A percentile compares a stretch with the other conserved stretches of the same genome.
These are phyloP conservation scores for Halisarca cf. caerulea DNA, from an alignment of 37 sponge, comb jelly and placozoan genomes.

Conservation along the genomic window DNA sequence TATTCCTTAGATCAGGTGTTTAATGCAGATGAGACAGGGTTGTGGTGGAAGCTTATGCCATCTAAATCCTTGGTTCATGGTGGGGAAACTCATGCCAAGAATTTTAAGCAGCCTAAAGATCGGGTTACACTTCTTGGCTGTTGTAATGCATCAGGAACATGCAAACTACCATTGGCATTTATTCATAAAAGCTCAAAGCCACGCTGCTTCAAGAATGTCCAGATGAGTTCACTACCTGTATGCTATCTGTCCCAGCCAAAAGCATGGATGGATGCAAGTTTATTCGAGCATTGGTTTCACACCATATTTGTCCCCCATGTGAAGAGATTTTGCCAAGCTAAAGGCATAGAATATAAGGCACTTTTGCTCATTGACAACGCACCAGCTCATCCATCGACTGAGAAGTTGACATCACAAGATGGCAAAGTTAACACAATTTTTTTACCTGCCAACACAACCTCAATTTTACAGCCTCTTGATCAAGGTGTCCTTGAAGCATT, in stretches of 20 bases:
- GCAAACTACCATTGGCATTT: constrained; percentile 28
- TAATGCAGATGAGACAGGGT: constrained; percentile 54
- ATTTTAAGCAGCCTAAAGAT: constrained; percentile 53
- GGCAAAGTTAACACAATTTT: too few species aligned
- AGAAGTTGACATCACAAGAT: too few species aligned
- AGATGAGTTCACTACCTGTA: constrained; percentile 40
- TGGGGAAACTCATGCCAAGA: constrained; percentile 28
- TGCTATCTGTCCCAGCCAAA: constrained; percentile 35
- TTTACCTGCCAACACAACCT: too few species aligned
- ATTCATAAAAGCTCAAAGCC: constrained; percentile 43
- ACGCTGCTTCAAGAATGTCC: constrained; percentile 47
- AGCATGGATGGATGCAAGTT: too few species aligned
- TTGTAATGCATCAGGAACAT: constrained; percentile 36
- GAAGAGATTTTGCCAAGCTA: too few species aligned
- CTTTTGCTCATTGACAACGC: too few species aligned
- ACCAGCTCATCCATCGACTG: too few species aligned
- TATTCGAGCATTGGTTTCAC: too few species aligned
- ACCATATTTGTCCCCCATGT: too few species aligned
- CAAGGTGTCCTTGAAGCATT: too few species aligned
- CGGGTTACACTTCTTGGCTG: constrained; percentile 15
- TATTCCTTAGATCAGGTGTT: constrained; percentile 42
- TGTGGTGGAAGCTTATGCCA: constrained; percentile 42
- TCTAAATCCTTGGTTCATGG: constrained; percentile 22
- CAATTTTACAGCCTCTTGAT: too few species aligned
- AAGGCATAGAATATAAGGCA: too few species aligned